Conservation (phyloP, 2,797 vertebrate genomes). For the Mergus octosetaceus region DNA sequence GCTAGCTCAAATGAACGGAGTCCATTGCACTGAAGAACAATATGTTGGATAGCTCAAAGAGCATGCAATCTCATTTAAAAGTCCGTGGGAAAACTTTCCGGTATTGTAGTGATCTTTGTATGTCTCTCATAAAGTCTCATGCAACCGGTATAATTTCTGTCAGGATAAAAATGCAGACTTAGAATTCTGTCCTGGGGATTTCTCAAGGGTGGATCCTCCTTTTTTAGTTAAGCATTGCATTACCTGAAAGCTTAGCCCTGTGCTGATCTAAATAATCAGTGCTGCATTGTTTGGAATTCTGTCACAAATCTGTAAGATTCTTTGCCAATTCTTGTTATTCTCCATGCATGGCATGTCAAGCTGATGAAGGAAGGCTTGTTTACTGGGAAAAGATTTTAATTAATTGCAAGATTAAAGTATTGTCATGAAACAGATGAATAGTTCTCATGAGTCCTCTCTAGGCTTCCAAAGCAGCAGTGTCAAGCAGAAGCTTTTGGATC, state of each 20-base stretch:
- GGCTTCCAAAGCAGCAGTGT: slow-evolving; percentile 55
- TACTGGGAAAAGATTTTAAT: slow-evolving; percentile 71
- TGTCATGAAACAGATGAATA: slow-evolving; percentile 72
- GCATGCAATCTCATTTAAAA: not conserved
- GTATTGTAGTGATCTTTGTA: not conserved
- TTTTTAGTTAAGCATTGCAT: slow-evolving; percentile 28
- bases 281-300: slow-evolving; percentile 14
- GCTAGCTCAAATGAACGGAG: not conserved
- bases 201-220: not conserved
- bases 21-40: not conserved
- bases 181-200: slow-evolving; percentile 7
- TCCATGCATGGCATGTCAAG: slow-evolving; percentile 30
- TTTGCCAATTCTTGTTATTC: slow-evolving; percentile 49
- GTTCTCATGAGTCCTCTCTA: slow-evolving; percentile 56
- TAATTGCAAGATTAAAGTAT: slow-evolving; percentile 73
- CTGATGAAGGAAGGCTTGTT: slow-evolving; percentile 52
- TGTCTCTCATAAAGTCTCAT: not conserved
- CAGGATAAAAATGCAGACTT: not conserved
- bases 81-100: not conserved
- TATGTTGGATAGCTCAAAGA: not conserved
- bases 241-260: slow-evolving; percentile 27
- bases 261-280: slow-evolving; percentile 28
- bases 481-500: slow-evolving; percentile 26
- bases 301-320: slow-evolving; percentile 39
- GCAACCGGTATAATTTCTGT: not conserved